Conservation (phyloP, 2,797 vertebrate genomes). For the Aeoliscus strigatus region DNA sequence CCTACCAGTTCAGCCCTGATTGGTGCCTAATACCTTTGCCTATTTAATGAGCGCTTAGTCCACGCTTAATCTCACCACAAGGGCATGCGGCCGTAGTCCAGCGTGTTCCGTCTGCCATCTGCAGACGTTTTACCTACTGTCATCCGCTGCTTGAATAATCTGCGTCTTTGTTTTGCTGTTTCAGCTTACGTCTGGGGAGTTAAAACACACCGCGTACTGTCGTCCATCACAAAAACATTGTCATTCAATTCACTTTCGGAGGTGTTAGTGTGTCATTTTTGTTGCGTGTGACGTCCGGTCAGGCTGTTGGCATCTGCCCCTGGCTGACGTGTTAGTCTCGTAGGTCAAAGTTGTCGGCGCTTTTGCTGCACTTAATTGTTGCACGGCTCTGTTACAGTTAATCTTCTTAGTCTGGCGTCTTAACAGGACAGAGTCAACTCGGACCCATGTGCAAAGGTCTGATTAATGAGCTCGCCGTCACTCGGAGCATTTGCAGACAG, state of each 20-base stretch:
- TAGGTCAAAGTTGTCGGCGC: conserved; percentile 21
- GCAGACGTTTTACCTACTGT: conserved; percentile 5
- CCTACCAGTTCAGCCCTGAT: conserved; percentile 29
- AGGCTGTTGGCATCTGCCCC: too few relatives aligned
- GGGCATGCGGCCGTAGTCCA: conserved; percentile 4
- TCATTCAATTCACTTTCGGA: too few relatives aligned
- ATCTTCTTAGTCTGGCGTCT: conserved; percentile 45
- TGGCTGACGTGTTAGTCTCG: too few relatives aligned
- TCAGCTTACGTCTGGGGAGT: too few relatives aligned
- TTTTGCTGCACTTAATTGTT: conserved; percentile 26
- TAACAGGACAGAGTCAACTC: conserved; percentile 20
- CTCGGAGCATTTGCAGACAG: too few relatives aligned
- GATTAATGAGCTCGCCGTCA: conserved; percentile 13
- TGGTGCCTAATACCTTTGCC: conserved; percentile 39
- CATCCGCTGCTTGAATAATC: neutral
- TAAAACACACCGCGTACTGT: too few relatives aligned
- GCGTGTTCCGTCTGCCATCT: neutral
- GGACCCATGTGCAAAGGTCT: conserved; percentile 15
- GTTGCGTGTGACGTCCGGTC: too few relatives aligned
- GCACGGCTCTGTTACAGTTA: conserved; percentile 37
- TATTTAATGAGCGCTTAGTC: conserved; percentile 35
- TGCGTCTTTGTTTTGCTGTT: too few relatives aligned
- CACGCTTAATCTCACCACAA: conserved; percentile 36
- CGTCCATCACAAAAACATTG: too few relatives aligned
- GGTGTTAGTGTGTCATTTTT: too few relatives aligned